Base-by-base conservation (phyloP, 1,140 invertebrate species). In the Trichoplusia ni region DNA sequence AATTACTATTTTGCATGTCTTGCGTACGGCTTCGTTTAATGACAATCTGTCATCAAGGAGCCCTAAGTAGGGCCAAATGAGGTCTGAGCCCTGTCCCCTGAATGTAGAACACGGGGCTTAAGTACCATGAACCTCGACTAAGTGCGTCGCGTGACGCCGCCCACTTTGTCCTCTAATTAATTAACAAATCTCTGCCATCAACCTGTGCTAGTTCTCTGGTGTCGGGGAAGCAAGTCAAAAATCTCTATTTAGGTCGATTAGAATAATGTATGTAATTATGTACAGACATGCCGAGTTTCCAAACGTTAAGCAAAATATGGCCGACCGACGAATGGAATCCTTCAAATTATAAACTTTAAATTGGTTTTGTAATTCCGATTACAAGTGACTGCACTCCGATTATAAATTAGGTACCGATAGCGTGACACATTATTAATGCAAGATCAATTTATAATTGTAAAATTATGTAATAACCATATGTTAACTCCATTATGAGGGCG, bases 141-240 rank as follows among this genome's bases (percentile, higher is more conserved):
- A 61, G 60, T 54, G 53, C 9, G 38, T 87, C 71, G 79, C 84
- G 84, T 87, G 84, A 77, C 79, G 59, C 9, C 42, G 40, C 69
- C 81, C 73, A 85, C 79, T 70, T 70, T 72, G 71, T 81, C 69
- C 64, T 67, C 71, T 85, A 84, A 84, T 85, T 83, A 87, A 83
- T 83, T 77, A 81, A 70, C 74, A 78, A 82, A 82, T 75, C 80
- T 73, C 70, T 31, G 68, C 53, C 75, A 85, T 84, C 84, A 85
- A 71, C 67, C 70, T 72, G 77, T 60, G 75, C 79, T 75, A 81
- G 59, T 81, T 58, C 72, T 56, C 67, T 18, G 8, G 7, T 38
- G 37, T 14, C 18, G 27, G 13, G 54, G 25, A 25, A 19, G 31
- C 25, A 59, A 44, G 54, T 44, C 38, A 44, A 60, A 33, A 46